These are phyloP conservation scores for Falcaria lacertinaria DNA, from an alignment of 2,888 invertebrate genomes.

Conservation along the genomic window DNA sequence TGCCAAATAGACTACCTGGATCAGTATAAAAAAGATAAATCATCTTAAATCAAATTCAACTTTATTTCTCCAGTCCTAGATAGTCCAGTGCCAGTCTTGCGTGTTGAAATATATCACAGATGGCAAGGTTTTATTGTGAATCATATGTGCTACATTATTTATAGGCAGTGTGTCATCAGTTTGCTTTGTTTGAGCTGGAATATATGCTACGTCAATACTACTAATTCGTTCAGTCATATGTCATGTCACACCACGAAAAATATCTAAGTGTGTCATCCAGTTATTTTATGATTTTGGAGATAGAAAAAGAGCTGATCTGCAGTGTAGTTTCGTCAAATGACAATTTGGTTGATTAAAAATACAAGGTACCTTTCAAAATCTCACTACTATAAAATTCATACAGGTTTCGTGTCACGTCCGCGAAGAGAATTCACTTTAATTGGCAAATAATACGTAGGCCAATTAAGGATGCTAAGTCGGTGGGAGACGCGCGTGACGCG, in stretches of 20 bases:
- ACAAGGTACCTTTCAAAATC: not conserved
- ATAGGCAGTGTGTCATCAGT: constrained; percentile 23
- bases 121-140: constrained; percentile 11
- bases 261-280: too few species aligned
- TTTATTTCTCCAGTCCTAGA: not conserved
- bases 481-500: constrained; percentile 73
- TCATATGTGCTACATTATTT: constrained; percentile 23
- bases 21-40: too few species aligned
- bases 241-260: too few species aligned
- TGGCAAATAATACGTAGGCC: constrained; percentile 80
- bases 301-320: too few species aligned
- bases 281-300: too few species aligned
- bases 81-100: too few species aligned
- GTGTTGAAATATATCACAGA: constrained; percentile 5
- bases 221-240: too few species aligned
- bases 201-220: constrained; percentile 28
- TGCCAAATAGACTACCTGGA: too few species aligned
- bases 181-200: constrained; percentile 27
- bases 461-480: constrained; percentile 79
- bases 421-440: constrained; percentile 79
- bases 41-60: not conserved
- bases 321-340: too few species aligned
- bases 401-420: constrained; percentile 74
- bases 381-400: constrained; percentile 48
- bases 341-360: not conserved